A percentile compares a stretch with the other conserved stretches of the same genome.
Evolutionary conservation across 2,888 invertebrate genomes (phyloP).

Genomic region (Chrysina gloriosa): DNA sequence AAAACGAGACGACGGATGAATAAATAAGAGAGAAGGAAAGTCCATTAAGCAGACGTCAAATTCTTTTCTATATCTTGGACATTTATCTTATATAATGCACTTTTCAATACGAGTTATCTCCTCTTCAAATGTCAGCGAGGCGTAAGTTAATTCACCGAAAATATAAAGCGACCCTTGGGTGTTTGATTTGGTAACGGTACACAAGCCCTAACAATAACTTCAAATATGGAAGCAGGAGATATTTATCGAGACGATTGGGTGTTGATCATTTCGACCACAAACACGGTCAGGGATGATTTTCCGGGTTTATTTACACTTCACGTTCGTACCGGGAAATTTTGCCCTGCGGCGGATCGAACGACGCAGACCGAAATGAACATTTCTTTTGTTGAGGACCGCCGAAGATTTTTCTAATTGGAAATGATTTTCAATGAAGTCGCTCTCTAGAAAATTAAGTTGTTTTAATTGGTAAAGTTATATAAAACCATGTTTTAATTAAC

Average conservation of each 20-base stretch:
- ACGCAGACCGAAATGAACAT: background rate
- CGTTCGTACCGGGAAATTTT: background rate
- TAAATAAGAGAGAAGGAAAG: too few species aligned
- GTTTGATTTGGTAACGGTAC: conserved; percentile 3
- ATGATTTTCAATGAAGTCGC: too few species aligned
- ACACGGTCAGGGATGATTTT: conserved; percentile 1
- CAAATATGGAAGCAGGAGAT: conserved; percentile 6
- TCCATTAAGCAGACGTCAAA: too few species aligned
- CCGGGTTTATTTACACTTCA: background rate
- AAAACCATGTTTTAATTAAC: too few species aligned
- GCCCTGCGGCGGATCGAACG: background rate
- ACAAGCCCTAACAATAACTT: background rate
- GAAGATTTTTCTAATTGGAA: too few species aligned
- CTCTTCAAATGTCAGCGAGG: background rate
- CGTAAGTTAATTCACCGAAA: background rate
- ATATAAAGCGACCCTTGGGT: background rate
- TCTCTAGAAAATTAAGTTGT: too few species aligned
- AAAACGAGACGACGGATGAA: too few species aligned
- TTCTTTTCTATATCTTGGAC: background rate
- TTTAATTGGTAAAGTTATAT: too few species aligned
- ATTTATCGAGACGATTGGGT: background rate
- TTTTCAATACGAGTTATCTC: background rate
- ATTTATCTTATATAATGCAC: background rate
- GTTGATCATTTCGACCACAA: background rate
- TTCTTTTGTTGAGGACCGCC: conserved; percentile 5